phyloP scores from a whole-genome alignment of 2,113 vertebrate species.

The Antigone vipio region DNA sequence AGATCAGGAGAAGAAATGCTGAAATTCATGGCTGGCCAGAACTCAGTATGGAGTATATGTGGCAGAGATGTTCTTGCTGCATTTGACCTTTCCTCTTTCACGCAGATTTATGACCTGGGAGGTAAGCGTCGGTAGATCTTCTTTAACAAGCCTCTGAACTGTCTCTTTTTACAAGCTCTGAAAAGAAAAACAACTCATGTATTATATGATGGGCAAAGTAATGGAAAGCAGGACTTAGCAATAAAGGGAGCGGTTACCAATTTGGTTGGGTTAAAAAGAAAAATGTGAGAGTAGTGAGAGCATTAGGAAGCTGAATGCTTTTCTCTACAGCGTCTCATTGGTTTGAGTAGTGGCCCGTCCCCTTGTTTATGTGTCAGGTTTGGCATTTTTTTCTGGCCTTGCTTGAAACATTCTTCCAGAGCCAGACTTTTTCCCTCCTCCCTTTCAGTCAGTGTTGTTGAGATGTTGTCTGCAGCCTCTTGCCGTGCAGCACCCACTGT shows the following conservation, averaged over 20 bases:
- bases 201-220: not conserved
- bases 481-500: not conserved
- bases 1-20: conserved; percentile 86
- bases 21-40: conserved; percentile 85
- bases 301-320: not conserved
- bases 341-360: not conserved
- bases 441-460: not conserved
- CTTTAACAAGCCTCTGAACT: not conserved
- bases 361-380: not conserved
- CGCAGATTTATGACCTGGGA: conserved; percentile 83
- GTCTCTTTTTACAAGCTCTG: not conserved
- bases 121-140: conserved; percentile 68
- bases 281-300: not conserved
- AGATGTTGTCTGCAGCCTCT: not conserved
- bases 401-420: not conserved
- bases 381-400: not conserved
- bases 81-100: conserved; percentile 86
- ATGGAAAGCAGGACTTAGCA: not conserved
- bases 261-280: not conserved
- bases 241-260: not conserved
- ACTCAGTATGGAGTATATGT: conserved; percentile 86
- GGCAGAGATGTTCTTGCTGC: conserved; percentile 80
- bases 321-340: not conserved
- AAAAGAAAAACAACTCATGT: not conserved
- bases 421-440: not conserved